Conservation (phyloP, 1,140 invertebrate genomes). For the Bombus haemorrhoidalis region DNA sequence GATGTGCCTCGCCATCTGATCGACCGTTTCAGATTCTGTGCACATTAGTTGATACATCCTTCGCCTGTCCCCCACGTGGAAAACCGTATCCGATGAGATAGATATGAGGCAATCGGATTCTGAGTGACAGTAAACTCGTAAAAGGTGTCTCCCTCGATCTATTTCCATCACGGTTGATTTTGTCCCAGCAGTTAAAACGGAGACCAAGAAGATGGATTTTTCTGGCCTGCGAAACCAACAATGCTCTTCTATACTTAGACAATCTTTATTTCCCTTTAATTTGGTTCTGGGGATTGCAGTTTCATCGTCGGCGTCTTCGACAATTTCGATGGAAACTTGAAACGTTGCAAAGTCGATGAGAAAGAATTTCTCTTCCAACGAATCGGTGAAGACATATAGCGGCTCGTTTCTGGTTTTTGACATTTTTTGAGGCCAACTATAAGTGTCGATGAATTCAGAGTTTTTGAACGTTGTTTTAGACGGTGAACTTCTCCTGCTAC, state of each 20-base stretch:
- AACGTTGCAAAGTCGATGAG: constrained; percentile 68
- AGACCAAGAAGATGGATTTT: constrained; percentile 35
- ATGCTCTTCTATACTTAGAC: constrained; percentile 66
- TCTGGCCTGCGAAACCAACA: constrained; percentile 62
- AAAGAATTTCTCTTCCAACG: constrained; percentile 70
- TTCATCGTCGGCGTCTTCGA: background rate
- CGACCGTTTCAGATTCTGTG: constrained; percentile 59
- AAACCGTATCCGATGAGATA: constrained; percentile 71
- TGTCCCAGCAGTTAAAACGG: constrained; percentile 67
- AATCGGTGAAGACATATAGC: constrained; percentile 77
- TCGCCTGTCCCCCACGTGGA: constrained; percentile 68
- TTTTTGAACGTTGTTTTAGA: background rate
- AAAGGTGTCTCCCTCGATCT: constrained; percentile 69
- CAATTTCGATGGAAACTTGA: background rate
- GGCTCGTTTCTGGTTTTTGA: constrained; percentile 70
- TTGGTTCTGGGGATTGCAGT: background rate
- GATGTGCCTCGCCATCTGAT: constrained; percentile 44
- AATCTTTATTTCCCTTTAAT: background rate
- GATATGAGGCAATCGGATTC: constrained; percentile 61
- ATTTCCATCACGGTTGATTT: constrained; percentile 68
- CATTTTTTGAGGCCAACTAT: constrained; percentile 55
- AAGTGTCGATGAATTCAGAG: constrained; percentile 6
- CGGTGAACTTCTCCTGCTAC: constrained; percentile 17
- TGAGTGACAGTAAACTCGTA: constrained; percentile 70
- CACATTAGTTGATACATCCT: constrained; percentile 71